These are phyloP conservation scores for Microcebus murinus DNA, from an alignment of 2,113 vertebrate species.

Conservation along the genomic window DNA sequence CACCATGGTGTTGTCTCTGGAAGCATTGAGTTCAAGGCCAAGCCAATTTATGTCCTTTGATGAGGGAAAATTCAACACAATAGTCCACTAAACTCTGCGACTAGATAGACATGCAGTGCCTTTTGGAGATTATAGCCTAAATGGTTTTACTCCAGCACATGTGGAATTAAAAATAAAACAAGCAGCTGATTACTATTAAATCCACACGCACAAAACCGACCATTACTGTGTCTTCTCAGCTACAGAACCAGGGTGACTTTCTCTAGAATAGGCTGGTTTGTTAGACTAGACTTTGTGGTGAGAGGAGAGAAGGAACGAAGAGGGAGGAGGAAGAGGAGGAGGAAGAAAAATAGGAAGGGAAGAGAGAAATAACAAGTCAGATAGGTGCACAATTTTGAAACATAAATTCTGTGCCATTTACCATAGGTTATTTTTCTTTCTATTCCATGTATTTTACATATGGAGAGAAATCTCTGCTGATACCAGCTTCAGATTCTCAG, in stretches of 20 bases:
- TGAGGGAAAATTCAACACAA: background rate
- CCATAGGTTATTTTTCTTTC: background rate
- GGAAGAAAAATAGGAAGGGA: background rate
- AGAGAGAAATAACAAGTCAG: background rate
- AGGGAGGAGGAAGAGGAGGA: background rate
- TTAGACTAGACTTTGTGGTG: background rate
- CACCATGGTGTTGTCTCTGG: background rate
- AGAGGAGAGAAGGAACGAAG: background rate
- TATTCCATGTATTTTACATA: background rate
- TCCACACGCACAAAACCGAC: background rate
- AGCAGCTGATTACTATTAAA: conserved; percentile 15
- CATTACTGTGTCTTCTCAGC: background rate
- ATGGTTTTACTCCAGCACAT: conserved; percentile 47
- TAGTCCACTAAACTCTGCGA: background rate
- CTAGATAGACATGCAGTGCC: background rate
- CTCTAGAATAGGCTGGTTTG: background rate
- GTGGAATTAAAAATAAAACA: conserved; percentile 57
- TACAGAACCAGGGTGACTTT: background rate
- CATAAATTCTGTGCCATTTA: background rate
- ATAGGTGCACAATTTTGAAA: conserved; percentile 1
- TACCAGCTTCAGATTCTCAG: background rate
- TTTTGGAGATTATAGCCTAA: background rate
- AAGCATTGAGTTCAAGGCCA: background rate
- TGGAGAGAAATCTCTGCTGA: conserved; percentile 25
- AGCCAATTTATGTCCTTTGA: background rate